Percentiles rank a stretch among this genome's conserved stretches.
phyloP scores from a whole-genome alignment of 1,140 invertebrate species.

The Reticulitermes speratus region DNA sequence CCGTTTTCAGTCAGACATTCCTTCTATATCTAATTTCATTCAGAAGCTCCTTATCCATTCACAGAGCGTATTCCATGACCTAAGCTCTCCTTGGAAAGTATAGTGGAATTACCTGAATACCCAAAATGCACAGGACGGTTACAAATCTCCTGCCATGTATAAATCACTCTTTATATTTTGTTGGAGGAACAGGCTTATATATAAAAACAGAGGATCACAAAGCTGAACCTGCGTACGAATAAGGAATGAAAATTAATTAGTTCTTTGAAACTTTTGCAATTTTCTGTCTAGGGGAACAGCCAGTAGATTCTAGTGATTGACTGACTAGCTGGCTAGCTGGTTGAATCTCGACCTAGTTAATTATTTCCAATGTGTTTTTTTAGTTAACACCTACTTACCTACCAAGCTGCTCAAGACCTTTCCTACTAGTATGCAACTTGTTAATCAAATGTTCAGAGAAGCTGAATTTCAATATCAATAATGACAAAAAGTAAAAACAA shows the following conservation, averaged over 20 bases:
- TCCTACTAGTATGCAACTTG: too few relatives aligned
- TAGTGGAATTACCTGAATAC: background rate
- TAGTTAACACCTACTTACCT: too few relatives aligned
- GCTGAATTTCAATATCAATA: too few relatives aligned
- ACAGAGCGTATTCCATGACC: background rate
- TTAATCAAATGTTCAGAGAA: too few relatives aligned
- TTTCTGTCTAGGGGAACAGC: too few relatives aligned
- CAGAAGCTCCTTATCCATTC: background rate
- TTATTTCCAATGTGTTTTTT: too few relatives aligned
- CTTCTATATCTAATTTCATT: background rate
- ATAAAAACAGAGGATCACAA: background rate
- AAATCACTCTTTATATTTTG: background rate
- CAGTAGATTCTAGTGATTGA: too few relatives aligned
- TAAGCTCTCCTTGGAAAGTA: background rate
- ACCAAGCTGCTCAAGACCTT: too few relatives aligned
- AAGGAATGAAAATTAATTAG: background rate
- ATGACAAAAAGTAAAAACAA: too few relatives aligned
- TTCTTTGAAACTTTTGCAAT: background rate
- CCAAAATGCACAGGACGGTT: background rate
- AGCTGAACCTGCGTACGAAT: background rate
- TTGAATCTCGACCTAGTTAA: too few relatives aligned
- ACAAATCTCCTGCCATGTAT: slow-evolving; percentile 3
- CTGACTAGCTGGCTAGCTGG: too few relatives aligned
- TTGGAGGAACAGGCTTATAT: background rate
- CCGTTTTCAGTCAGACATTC: background rate